Base-by-base conservation (phyloP, 2,113 vertebrate genomes). In the Pygathrix nemaeus region DNA sequence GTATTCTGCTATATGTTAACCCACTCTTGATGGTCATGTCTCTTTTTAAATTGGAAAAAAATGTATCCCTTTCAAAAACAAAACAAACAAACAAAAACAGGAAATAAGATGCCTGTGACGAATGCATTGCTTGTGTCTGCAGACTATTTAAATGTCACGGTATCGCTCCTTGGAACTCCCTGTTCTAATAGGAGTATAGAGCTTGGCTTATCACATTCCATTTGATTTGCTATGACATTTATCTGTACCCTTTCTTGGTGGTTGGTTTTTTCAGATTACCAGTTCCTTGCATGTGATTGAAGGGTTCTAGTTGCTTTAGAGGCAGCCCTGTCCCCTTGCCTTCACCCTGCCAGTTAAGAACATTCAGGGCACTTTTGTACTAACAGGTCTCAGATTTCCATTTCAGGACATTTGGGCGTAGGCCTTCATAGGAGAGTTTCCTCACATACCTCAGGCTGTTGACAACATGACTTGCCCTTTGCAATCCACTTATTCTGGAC, bases 231-330 rank as follows among this genome's bases (percentile, higher is more conserved):
- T 50, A 1, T 95, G 88, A 95, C 72, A 88, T 86, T 97, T 38
- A 50, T 35, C 66, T 91, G 40, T n/a, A 55, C n/a, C 75, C 30
- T 82, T 84, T 94, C 14, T 66, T 35, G 43, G 68, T 52, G 45
- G 25, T 55, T 94, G 96, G n/a, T 82, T 79, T 93, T 94, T 95
- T 88, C 5, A 61, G 86, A 70, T 70, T 8, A 48, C 75, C 30
- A 85, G 82, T 97, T 97, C 96, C 45, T 10, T 87, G 25, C 68
- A 72, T 30, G 50, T 75, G 79, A 95, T 13, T 59, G 82, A 92
- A 89, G 32, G 64, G 40, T 50, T 88, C 13, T 83, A 57, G 68
- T 17, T 84, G 40, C 73, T 16, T 75, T 40, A 52, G 35, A 91
- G 38, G 61, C 27, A 6, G 1, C 0, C 27, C 30, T 13, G 14